phyloP scores from a whole-genome alignment of 2,888 invertebrate species.

The Gymnoscelis rufifasciata region DNA sequence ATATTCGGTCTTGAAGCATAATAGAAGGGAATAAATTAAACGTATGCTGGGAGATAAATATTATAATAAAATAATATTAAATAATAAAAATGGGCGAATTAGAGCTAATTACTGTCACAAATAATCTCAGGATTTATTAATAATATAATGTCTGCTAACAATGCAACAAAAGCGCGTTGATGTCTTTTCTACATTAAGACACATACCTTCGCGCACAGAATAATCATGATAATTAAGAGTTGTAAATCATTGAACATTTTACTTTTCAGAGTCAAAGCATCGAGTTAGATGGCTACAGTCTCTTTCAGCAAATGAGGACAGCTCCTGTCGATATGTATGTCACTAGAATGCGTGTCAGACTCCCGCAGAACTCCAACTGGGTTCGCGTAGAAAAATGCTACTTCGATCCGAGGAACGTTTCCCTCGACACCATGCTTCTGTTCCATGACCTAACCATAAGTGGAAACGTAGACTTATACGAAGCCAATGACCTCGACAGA shows the following conservation, averaged over 20 bases:
- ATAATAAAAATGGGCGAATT: too few relatives aligned
- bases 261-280: conserved; percentile 66
- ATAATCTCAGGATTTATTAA: too few relatives aligned
- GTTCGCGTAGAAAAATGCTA: conserved; percentile 87
- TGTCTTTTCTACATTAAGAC: conserved; percentile 13
- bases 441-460: conserved; percentile 90
- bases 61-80: too few relatives aligned
- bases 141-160: too few relatives aligned
- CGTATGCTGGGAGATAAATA: too few relatives aligned
- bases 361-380: conserved; percentile 83
- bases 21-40: too few relatives aligned
- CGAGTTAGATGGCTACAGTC: conserved; percentile 81
- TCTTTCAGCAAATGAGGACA: conserved; percentile 81
- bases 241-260: too few relatives aligned
- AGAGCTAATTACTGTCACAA: too few relatives aligned
- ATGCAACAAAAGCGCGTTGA: conserved; percentile 6
- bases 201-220: too few relatives aligned
- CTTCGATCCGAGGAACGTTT: conserved; percentile 85
- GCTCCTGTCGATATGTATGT: conserved; percentile 85
- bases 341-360: conserved; percentile 83
- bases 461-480: conserved; percentile 83
- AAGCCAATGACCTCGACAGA: conserved; percentile 62
- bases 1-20: too few relatives aligned
- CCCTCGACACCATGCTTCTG: conserved; percentile 85
- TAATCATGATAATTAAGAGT: background rate